Base-by-base conservation (phyloP, 2,113 vertebrate genomes). In the Psilopogon haemacephalus region DNA sequence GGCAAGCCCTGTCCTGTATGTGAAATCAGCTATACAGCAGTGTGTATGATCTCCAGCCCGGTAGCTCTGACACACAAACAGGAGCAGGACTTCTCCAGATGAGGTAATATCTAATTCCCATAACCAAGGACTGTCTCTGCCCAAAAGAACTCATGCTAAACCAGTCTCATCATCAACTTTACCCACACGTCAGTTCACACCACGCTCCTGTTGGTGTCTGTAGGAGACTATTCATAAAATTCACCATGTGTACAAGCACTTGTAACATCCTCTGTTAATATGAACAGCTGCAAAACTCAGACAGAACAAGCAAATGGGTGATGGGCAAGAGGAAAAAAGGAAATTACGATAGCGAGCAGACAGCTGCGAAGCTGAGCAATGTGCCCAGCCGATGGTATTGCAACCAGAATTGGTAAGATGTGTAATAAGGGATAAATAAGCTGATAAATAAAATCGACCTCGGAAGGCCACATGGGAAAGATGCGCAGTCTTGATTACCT, bases 381-480 rank as follows among this genome's bases (percentile, higher is more conserved):
- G 30, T 54, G 79, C 87, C 65, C 75, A 69, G 79, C 42, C 62
- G 80, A 78, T 72, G 42, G 68, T 30, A 58, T 44, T 64, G 62
- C 58, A 80, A 50, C 16, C 30, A 59, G 59, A 56, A 65, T 72
- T 88, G 91, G 44, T 5, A 56, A 95, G 90, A 85, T 9, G 35
- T 5, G 1, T 33, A 86, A 69, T 35, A 81, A 73, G 48, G 40
- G 73, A 70, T 88, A 96, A 95, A 95, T 93, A 96, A 95, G 55
- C 62, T 12, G 63, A 93, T 86, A 96, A 95, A 90, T 96, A 95
- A 90, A 93, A 93, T 58, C 3, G 30, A 95, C 79, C 72, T 91
- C 30, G 0, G 37, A 88, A 89, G 69, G 90, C 74, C 95, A 72
- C 88, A 27, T 50, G 74, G 76, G 89, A 89, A 92, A 90, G 78